These are phyloP conservation scores for Rhodeus uyekii DNA, from an alignment of 2,797 vertebrate genomes.

Conservation along the genomic window DNA sequence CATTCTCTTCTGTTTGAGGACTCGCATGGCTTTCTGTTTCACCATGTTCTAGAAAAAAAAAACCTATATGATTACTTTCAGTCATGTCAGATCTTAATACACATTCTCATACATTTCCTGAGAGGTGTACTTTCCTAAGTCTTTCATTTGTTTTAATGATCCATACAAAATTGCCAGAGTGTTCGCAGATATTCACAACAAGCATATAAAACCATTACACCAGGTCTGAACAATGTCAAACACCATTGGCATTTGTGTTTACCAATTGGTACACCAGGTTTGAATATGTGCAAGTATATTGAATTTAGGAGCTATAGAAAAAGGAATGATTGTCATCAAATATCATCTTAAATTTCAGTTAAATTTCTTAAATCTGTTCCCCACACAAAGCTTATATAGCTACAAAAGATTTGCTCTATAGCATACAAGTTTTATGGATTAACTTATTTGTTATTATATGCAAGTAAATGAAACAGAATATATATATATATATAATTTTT, in stretches of 20 bases:
- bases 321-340: not conserved
- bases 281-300: not conserved
- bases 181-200: not conserved
- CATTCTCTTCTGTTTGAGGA: conserved; percentile 97
- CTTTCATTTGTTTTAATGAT: too few species aligned
- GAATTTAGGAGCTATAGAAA: not conserved
- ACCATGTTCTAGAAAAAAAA: conserved; percentile 89
- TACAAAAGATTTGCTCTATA: not conserved
- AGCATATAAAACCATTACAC: not conserved
- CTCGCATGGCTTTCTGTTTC: conserved; percentile 96
- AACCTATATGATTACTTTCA: not conserved
- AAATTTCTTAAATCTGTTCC: not conserved
- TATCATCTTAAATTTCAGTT: not conserved
- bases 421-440: not conserved
- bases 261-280: not conserved
- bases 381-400: not conserved
- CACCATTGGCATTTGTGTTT: not conserved
- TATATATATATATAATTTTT: too few species aligned
- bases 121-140: too few species aligned
- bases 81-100: not conserved
- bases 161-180: too few species aligned
- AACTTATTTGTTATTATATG: too few species aligned
- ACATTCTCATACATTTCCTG: too few species aligned
- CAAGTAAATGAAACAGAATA: not conserved
- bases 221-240: not conserved